A percentile compares a stretch with the other conserved stretches of the same genome.
Conservation (phyloP, 35 echinoderm and acorn worm genomes). For the Heliocidaris erythrogramma region DNA sequence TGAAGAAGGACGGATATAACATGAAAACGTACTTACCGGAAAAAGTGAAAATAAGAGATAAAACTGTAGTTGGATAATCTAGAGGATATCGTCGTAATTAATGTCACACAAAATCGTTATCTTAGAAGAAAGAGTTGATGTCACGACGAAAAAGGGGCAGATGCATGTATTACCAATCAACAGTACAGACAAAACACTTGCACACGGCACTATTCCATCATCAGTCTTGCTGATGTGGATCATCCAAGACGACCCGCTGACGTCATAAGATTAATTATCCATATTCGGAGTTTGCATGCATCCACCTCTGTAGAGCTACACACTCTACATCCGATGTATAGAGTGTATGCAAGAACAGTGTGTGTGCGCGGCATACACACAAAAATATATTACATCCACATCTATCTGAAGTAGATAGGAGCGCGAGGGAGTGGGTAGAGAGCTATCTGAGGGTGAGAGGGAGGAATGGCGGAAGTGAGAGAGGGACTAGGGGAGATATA, state of each 20-base stretch:
- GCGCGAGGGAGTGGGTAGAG: no score
- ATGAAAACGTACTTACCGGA: not conserved
- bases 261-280: constrained; percentile 2
- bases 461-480: not conserved
- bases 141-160: not conserved
- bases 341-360: no score
- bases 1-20: not conserved
- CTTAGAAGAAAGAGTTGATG: not conserved
- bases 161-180: not conserved
- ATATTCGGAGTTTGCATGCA: not conserved
- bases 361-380: no score
- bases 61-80: not conserved
- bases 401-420: no score
- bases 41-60: not conserved
- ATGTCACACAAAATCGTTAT: not conserved
- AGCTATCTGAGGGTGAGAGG: no score
- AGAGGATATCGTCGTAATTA: not conserved
- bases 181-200: not conserved
- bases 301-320: not conserved
- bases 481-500: not conserved
- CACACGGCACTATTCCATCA: not conserved
- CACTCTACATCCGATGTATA: no score
- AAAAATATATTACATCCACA: no score
- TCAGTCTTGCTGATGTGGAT: not conserved
- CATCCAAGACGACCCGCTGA: not conserved